A percentile compares a stretch with the other conserved stretches of the same genome.
Conservation (phyloP, 2,113 vertebrate species). For the Odobenus rosmarus region DNA sequence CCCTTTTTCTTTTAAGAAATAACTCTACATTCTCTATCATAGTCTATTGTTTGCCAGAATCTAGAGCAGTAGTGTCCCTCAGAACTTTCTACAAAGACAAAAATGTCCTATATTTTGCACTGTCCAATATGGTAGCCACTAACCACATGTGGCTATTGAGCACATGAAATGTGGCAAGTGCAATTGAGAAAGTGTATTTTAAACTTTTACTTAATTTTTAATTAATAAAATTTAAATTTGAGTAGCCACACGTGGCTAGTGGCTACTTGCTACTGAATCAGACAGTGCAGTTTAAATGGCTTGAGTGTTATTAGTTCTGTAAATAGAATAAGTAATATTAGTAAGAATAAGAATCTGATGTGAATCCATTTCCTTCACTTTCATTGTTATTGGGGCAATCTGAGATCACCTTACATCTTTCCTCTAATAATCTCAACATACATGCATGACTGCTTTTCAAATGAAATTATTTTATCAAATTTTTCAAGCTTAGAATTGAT, state of each 20-base stretch:
- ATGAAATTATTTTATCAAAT: slow-evolving; percentile 53
- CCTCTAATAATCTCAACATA: slow-evolving; percentile 48
- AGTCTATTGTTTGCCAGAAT: not conserved
- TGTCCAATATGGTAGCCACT: not conserved
- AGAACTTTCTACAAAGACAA: not conserved
- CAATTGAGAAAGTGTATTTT: not conserved
- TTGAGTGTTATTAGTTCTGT: not conserved
- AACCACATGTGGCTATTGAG: not conserved
- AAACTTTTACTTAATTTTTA: not conserved
- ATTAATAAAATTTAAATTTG: not conserved
- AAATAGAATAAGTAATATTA: not conserved
- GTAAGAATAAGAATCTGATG: not conserved
- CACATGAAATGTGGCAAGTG: not conserved
- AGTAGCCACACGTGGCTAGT: not conserved
- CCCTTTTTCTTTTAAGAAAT: not conserved
- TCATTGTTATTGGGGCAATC: slow-evolving; percentile 24
- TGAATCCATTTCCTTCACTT: not conserved
- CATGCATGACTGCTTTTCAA: not conserved
- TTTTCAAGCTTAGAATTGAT: slow-evolving; percentile 51
- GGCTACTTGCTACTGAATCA: not conserved
- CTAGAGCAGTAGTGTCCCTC: not conserved
- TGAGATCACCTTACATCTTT: slow-evolving; percentile 35
- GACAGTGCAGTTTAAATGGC: not conserved
- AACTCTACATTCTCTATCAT: not conserved
- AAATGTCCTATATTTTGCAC: not conserved